A percentile compares a stretch with the other conserved stretches of the same genome.
Conservation (phyloP, 2,888 invertebrate genomes). For the Megaustenia siamemsis region DNA sequence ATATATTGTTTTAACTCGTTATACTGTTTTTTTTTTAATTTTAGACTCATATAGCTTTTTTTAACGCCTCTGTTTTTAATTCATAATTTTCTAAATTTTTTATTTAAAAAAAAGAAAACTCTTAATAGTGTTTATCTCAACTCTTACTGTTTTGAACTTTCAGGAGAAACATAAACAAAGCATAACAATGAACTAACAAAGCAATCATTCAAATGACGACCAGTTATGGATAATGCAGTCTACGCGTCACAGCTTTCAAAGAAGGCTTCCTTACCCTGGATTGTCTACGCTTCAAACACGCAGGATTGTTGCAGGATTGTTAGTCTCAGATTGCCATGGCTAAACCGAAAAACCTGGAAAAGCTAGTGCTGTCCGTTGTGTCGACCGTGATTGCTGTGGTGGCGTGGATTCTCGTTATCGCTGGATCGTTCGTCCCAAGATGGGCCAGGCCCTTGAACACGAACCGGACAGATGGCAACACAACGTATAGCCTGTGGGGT, state of each 20-base stretch:
- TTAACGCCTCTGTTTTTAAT: no score
- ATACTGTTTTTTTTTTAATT: no score
- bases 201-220: not conserved
- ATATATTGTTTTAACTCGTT: no score
- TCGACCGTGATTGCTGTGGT: slow-evolving; percentile 49
- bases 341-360: slow-evolving; percentile 52
- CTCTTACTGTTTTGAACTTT: no score
- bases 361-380: slow-evolving; percentile 52
- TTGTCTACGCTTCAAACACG: not conserved
- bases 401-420: slow-evolving; percentile 52
- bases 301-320: not conserved
- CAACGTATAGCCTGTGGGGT: slow-evolving; percentile 59
- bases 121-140: no score
- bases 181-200: no score
- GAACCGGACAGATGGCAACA: slow-evolving; percentile 52
- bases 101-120: no score
- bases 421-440: slow-evolving; percentile 58
- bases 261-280: no score
- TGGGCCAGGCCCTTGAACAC: slow-evolving; percentile 57
- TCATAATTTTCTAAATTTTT: no score
- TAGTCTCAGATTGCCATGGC: slow-evolving; percentile 29
- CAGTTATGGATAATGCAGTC: slow-evolving; percentile 10
- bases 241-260: not conserved
- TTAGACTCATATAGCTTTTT: no score
- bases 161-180: no score